Evolutionary conservation across 2,797 vertebrate species (phyloP).

Genomic region (Falco biarmicus): DNA sequence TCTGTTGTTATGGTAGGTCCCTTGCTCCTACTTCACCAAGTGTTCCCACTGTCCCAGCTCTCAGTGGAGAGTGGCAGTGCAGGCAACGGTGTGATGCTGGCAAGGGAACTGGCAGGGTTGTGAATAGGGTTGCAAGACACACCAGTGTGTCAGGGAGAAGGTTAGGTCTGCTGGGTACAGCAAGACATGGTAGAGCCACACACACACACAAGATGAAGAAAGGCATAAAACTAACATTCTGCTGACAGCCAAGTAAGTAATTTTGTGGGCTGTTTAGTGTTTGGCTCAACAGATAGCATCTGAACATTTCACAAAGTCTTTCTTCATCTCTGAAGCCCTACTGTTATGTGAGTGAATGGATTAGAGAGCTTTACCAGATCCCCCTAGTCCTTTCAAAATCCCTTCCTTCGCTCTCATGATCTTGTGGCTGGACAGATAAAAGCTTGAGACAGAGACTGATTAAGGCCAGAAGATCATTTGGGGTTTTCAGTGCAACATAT

Average conservation of each 20-base stretch:
- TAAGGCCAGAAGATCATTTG: background rate
- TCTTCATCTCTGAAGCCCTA: background rate
- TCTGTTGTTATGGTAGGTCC: background rate
- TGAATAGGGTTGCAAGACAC: background rate
- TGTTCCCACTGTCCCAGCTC: background rate
- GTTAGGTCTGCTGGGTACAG: background rate
- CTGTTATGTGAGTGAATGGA: background rate
- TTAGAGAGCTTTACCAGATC: background rate
- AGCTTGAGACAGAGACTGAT: background rate
- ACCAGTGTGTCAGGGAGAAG: accelerated
- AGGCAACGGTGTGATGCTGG: background rate
- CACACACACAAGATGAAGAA: background rate
- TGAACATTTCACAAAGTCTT: background rate
- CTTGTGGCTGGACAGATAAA: background rate
- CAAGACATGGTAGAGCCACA: background rate
- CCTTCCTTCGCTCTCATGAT: background rate
- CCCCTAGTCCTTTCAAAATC: background rate
- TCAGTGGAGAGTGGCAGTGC: background rate
- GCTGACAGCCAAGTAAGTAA: background rate
- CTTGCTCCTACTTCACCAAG: background rate
- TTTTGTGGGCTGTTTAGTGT: background rate
- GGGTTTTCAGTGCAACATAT: background rate
- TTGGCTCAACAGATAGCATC: background rate
- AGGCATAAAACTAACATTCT: background rate
- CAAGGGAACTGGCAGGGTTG: background rate